Base-by-base conservation (phyloP, 35 echinoderm and acorn worm genomes). In the Ophioderma brevispina region DNA sequence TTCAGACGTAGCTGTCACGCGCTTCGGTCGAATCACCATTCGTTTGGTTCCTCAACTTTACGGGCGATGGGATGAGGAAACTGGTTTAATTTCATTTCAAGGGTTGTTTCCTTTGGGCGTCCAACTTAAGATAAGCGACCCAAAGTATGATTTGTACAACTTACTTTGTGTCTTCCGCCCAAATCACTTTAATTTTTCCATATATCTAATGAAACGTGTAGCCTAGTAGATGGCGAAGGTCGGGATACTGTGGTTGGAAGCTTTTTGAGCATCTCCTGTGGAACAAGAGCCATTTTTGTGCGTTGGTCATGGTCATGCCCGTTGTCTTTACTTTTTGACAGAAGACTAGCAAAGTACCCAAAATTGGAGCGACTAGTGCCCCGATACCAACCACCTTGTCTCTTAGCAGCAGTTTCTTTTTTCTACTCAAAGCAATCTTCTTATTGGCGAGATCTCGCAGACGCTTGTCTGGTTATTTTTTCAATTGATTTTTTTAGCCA, bases 241-340 rank as follows among this genome's bases (percentile, higher is more conserved):
- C 63, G 4, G 33, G 15, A 38, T 33, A 32, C 33, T 78, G 78
- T n/a, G n/a, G n/a, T n/a, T n/a, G n/a, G n/a, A n/a, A n/a, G n/a
- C n/a, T n/a, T n/a, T 10, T 55, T 23, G 1, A 81, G 17, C 18
- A 39, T 81, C 46, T 93, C 86, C 1, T 87, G 85, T 0, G 80
- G 86, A 17, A 92, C 90, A 13, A 92, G 37, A 35, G 80, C 84
- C 90, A 92, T 92, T 86, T 92, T 93, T 36, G 81, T 88, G 85
- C 85, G 40, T 93, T 0, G 38, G 40, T 35, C 78, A 81, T 56
- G n/a, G 0, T 36, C n/a, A 89, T 70, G n/a, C n/a, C n/a, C 23
- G 5, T 70, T 30, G n/a, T n/a, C 28, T 70, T 70, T 13, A 8
- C n/a, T 70, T 32, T 75, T 80, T 31, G 38, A 80, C 11, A 59